Evolutionary conservation across 2,888 invertebrate genomes (phyloP), one percentile per base, ranked within the genome.

Genomic region (Ypsolopha sequella): DNA sequence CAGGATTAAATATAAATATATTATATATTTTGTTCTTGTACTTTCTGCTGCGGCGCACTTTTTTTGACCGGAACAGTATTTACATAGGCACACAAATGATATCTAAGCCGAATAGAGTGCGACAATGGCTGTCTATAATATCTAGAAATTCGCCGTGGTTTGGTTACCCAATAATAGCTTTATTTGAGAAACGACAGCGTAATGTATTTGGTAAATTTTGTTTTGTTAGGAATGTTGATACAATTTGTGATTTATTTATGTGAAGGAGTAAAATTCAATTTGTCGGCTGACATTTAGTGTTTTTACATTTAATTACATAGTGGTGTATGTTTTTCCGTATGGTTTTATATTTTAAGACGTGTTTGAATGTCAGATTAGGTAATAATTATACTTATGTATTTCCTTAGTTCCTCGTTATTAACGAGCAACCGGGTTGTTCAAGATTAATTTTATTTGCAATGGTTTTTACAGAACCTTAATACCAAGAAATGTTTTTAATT

Each of bases 101-200:
- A 41, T 45, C 10, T 10, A 9, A 49, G 24, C 39, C 10, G 50
- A 45, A 34, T 34, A n/a, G 33, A 34, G 33, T 14, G 43, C 43
- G 45, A 58, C 58, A 60, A 59, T 58, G 50, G 52, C 48, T 24
- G 57, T 43, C 49, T 44, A 57, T 53, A 58, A 55, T 58, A 63
- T 60, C 55, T 54, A 56, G 50, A 41, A 50, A 41, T 50, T 50
- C 41, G 50, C 41, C 13, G 11, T 41, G 50, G 35, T 50, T 50
- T 41, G 50, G 35, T 50, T 50, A 36, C 50, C 36, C 41, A 50
- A 50, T 33, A 50, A 50, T 41, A 11, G 41, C 50, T 41, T 41
- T 50, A 50, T 50, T 50, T 50, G 50, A 34, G 36, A 7, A 35
- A 33, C 41, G 39, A 24, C 39, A 14, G 49, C 41, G 49, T 13